phyloP scores from a whole-genome alignment of 2,113 vertebrate species.

The Donacobius atricapilla region DNA sequence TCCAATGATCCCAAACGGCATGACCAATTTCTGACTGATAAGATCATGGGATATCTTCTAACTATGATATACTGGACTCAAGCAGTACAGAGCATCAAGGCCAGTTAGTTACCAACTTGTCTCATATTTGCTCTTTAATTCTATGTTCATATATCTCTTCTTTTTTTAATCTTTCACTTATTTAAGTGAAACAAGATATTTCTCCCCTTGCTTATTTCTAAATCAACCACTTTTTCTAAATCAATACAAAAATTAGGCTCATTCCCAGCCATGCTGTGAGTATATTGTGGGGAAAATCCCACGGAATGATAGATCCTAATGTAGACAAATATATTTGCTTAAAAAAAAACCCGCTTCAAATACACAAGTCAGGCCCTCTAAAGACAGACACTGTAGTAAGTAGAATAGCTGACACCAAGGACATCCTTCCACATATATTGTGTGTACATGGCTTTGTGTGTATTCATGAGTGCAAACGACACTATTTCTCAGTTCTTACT shows the following conservation, averaged over 20 bases:
- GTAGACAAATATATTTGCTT: background rate
- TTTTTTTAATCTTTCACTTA: background rate
- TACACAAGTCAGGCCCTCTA: background rate
- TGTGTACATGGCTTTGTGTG: background rate
- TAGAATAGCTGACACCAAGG: background rate
- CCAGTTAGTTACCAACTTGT: background rate
- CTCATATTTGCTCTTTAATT: background rate
- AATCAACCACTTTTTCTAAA: background rate
- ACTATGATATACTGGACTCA: background rate
- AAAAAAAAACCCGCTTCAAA: background rate
- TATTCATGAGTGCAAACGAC: background rate
- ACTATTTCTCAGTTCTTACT: background rate
- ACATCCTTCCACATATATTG: background rate
- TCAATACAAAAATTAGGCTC: background rate
- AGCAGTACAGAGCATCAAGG: background rate
- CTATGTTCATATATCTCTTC: background rate
- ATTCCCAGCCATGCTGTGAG: background rate
- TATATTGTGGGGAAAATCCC: background rate
- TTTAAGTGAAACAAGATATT: background rate
- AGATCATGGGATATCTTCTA: background rate
- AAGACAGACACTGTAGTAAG: background rate
- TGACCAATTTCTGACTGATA: background rate
- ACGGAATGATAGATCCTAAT: background rate
- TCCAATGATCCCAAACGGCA: background rate
- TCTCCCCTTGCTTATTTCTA: background rate